Base-by-base conservation (phyloP, 1,140 invertebrate species). In the Megalonaias nervosa region DNA sequence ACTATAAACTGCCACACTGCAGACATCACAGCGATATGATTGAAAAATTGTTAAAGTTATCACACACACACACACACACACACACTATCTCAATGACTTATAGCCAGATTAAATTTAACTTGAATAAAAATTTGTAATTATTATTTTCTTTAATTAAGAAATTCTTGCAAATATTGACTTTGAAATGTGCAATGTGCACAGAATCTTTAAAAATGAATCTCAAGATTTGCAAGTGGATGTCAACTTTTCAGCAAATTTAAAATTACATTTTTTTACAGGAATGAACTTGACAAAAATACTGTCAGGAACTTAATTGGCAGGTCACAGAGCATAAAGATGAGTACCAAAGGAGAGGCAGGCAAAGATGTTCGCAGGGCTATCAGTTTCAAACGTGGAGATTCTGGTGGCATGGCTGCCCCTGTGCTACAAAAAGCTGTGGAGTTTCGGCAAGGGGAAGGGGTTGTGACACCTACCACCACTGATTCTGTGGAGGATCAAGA, bases 281-380 rank as follows among this genome's bases (percentile, higher is more conserved):
- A 81, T 67, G 82, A 83, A 31, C 73, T 88, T 19, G 84, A 86
- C 60, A 81, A 74, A 26, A 83, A 82, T 60, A 82, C 80, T 48
- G 86, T 86, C n/a, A 87, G 86, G 78, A 86, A 85, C 79, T 67
- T 88, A 67, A 84, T 87, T 74, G 87, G 86, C n/a, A 74, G 87
- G 71, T 87, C 87, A 14, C 84, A 84, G 48, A 89, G 86, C 76
- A 86, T 86, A 31, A 88, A 88, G 76, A 82, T 81, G 55, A 77
- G 68, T 16, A 81, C 86, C 21, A 77, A 74, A 17, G 69, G 80
- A 48, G 64, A 60, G 21, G 74, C 69, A 12, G 75, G 68, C 56
- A 69, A 66, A n/a, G 84, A 85, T 64, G 79, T 87, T 0, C 78
- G 83, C 21, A 77, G 86, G 58, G 87, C 87, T 56, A 81, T 87